Evolutionary conservation across 2,888 invertebrate genomes (phyloP).

Genomic region (Agonopterix heracliana): DNA sequence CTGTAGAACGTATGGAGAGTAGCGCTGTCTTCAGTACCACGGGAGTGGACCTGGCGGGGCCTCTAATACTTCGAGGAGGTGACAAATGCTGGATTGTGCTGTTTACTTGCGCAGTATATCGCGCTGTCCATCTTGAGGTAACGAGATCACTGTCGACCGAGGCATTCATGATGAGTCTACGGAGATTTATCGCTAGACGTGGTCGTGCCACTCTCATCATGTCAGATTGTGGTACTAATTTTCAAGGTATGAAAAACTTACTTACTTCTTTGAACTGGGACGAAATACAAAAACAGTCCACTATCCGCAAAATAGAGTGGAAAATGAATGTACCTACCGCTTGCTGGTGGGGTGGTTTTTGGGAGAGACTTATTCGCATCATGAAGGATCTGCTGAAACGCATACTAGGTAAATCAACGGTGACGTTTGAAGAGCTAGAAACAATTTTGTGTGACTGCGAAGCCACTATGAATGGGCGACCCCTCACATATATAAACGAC

Average conservation of each 20-base stretch:
- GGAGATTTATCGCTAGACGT: constrained; percentile 8
- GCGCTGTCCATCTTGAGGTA: constrained; percentile 10
- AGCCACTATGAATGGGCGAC: background rate
- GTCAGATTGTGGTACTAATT: constrained; percentile 11
- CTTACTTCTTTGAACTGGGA: constrained; percentile 6
- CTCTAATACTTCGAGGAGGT: background rate
- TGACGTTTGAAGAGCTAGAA: background rate
- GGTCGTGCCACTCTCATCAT: constrained; percentile 3
- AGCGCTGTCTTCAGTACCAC: constrained; percentile 2
- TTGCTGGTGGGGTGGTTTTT: constrained; percentile 12
- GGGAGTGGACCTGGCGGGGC: constrained; percentile 8
- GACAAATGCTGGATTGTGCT: constrained; percentile 9
- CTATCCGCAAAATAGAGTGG: constrained; percentile 3
- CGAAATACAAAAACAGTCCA: constrained; percentile 2
- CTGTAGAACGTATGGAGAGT: background rate
- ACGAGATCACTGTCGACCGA: constrained; percentile 7
- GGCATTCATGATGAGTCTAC: constrained; percentile 6
- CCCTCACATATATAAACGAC: background rate
- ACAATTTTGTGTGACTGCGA: background rate
- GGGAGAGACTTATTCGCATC: constrained; percentile 10
- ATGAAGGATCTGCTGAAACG: constrained; percentile 6
- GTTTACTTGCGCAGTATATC: constrained; percentile 9
- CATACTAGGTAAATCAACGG: background rate
- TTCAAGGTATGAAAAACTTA: constrained; percentile 5
- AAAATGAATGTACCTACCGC: constrained; percentile 10